Conservation (phyloP, 2,888 invertebrate genomes). For the Lycocerus yunnanus region DNA sequence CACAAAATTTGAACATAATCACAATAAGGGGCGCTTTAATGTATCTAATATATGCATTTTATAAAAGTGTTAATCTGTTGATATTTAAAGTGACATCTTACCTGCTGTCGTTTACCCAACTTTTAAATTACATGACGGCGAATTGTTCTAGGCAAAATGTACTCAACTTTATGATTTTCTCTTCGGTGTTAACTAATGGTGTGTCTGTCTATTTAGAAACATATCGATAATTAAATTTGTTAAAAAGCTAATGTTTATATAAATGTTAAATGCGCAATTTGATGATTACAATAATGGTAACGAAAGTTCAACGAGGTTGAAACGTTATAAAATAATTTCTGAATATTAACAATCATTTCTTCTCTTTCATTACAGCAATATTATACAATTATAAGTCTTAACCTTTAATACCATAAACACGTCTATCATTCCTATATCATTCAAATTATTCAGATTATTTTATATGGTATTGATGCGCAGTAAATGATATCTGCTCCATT, state of each 20-base stretch:
- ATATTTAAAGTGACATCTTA: no score
- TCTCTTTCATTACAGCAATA: background rate
- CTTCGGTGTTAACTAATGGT: background rate
- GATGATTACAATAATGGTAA: background rate
- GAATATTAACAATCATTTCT: background rate
- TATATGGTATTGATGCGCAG: background rate
- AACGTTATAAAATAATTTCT: background rate
- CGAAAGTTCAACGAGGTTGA: background rate
- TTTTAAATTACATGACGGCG: no score
- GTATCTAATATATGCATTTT: no score
- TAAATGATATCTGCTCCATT: background rate
- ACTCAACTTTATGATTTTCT: no score
- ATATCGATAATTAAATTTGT: background rate
- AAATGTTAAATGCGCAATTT: background rate
- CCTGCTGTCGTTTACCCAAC: no score
- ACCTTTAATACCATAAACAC: background rate
- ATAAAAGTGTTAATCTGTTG: no score
- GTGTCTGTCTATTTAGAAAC: background rate
- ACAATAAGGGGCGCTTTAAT: no score
- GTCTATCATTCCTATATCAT: background rate
- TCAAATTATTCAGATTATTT: background rate
- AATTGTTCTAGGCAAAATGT: no score
- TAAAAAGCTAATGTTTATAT: background rate
- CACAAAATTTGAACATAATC: no score
- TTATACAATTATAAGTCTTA: background rate